phyloP scores from a whole-genome alignment of 1,140 invertebrate species.

The Psilanteris sp. region DNA sequence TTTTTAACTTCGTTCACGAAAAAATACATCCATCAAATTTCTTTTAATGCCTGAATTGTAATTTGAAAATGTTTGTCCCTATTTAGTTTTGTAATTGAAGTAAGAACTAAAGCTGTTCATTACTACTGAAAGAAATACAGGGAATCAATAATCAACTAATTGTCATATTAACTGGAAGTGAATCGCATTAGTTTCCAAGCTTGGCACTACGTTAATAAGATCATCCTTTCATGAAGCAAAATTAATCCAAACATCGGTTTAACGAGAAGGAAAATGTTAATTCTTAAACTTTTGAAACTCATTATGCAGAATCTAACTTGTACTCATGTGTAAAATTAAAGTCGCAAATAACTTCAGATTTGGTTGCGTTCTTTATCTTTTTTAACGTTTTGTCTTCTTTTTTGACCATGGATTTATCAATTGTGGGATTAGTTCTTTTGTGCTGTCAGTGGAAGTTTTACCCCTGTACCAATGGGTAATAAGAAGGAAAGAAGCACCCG shows the following conservation, averaged over 20 bases:
- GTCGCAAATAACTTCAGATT: constrained; percentile 1
- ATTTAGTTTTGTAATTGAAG: no score
- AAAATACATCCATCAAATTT: no score
- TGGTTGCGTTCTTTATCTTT: neutral
- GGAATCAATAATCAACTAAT: constrained; percentile 39
- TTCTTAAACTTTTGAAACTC: constrained; percentile 7
- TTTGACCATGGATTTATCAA: constrained; percentile 30
- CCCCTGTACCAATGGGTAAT: constrained; percentile 11
- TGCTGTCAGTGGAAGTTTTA: constrained; percentile 3
- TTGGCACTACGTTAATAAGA: constrained; percentile 7
- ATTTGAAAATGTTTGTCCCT: no score
- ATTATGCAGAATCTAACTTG: constrained; percentile 1
- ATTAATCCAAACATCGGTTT: neutral
- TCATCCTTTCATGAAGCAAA: constrained; percentile 1
- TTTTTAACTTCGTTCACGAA: no score
- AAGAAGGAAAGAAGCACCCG: constrained; percentile 17
- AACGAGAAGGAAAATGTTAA: constrained; percentile 9
- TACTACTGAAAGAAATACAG: constrained; percentile 35
- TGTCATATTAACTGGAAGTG: constrained; percentile 2
- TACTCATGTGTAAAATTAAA: constrained; percentile 12
- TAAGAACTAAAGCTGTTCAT: no score
- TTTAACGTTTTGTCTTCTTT: constrained; percentile 12
- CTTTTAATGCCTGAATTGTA: no score
- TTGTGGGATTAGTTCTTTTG: constrained; percentile 43
- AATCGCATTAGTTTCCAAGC: constrained; percentile 1